phyloP scores from a whole-genome alignment of 2,888 invertebrate genomes.

The Dromius quadrimaculatus region DNA sequence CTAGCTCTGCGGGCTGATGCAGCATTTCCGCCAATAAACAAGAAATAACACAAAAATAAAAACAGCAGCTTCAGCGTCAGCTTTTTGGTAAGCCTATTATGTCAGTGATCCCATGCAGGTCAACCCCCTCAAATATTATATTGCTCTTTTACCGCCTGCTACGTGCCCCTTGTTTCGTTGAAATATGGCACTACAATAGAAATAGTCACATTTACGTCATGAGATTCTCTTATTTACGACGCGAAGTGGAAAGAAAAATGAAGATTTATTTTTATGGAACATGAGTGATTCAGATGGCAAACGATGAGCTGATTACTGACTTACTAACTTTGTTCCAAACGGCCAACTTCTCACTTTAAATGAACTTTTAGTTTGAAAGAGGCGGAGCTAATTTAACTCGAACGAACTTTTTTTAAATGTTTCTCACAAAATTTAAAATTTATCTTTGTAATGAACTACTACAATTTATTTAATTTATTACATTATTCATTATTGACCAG shows the following conservation, averaged over 20 bases:
- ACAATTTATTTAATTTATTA: too few relatives aligned
- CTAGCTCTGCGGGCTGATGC: slow-evolving; percentile 14
- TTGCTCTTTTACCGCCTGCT: slow-evolving; percentile 22
- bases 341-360: too few relatives aligned
- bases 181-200: neutral
- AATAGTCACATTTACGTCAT: neutral
- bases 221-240: slow-evolving; percentile 16
- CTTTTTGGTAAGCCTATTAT: slow-evolving; percentile 24
- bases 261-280: neutral
- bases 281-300: too few relatives aligned
- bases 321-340: too few relatives aligned
- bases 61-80: neutral
- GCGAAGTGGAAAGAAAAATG: neutral
- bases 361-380: too few relatives aligned
- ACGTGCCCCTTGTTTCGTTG: slow-evolving; percentile 7
- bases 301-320: too few relatives aligned
- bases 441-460: too few relatives aligned
- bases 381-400: too few relatives aligned
- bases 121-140: slow-evolving; percentile 25
- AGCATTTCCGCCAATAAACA: neutral
- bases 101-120: slow-evolving; percentile 30
- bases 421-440: too few relatives aligned
- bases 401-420: too few relatives aligned
- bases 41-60: neutral
- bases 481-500: too few relatives aligned